phyloP scores from a whole-genome alignment of 2,113 vertebrate genomes.

The Syngnathus typhle region DNA sequence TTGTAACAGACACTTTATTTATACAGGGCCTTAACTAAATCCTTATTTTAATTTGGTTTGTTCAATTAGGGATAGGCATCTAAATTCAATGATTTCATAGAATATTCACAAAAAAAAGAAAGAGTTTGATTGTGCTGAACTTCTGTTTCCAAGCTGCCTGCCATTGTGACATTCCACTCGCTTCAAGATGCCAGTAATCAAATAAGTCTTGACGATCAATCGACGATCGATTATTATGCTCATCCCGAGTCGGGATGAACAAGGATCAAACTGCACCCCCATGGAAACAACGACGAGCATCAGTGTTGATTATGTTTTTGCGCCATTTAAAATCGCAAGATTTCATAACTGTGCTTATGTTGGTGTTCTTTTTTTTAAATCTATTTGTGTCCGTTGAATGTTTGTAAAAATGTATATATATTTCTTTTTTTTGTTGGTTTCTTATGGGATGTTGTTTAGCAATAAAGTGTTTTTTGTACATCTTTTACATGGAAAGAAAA shows the following conservation, averaged over 20 bases:
- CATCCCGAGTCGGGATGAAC: not conserved
- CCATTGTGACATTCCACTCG: not conserved
- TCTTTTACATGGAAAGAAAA: conserved; percentile 65
- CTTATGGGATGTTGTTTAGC: conserved; percentile 93
- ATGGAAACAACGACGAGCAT: not conserved
- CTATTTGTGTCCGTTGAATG: conserved; percentile 75
- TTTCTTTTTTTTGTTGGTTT: conserved; percentile 76
- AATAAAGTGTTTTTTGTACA: conserved; percentile 70
- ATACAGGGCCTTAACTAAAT: not conserved
- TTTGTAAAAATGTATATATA: conserved; percentile 98
- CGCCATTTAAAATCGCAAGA: conserved; percentile 15
- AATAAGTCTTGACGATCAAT: not conserved
- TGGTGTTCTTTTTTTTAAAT: conserved; percentile 59
- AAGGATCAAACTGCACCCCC: not conserved
- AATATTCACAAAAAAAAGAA: not conserved
- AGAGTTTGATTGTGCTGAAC: not conserved
- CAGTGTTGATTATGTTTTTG: not conserved
- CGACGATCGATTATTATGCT: not conserved
- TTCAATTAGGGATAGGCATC: not conserved
- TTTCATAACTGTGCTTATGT: conserved; percentile 40
- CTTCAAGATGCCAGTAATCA: not conserved
- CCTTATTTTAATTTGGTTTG: not conserved
- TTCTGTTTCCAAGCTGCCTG: not conserved
- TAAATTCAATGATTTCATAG: not conserved
- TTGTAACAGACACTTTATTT: not conserved